A percentile compares a stretch with the other conserved stretches of the same genome.
These are phyloP conservation scores for Leptopterna dolabrata DNA, from an alignment of 2,888 invertebrate genomes.

Conservation along the genomic window DNA sequence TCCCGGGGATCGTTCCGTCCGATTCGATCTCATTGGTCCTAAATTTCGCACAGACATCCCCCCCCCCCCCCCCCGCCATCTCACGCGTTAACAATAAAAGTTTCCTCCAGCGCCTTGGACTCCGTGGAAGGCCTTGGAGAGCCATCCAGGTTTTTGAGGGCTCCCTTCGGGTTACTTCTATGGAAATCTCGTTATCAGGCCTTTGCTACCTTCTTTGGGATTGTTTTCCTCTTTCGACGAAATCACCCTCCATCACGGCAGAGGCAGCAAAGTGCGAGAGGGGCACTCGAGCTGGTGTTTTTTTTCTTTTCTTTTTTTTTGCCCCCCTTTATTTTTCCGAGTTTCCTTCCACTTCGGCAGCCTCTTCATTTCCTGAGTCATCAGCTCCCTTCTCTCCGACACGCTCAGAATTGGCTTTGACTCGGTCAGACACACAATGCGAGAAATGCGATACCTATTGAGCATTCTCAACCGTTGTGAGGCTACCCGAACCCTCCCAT, in stretches of 20 bases:
- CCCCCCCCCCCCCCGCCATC: background rate
- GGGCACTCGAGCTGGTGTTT: background rate
- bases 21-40: background rate
- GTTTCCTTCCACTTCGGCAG: background rate
- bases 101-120: background rate
- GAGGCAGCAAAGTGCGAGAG: background rate
- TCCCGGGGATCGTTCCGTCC: conserved; percentile 15
- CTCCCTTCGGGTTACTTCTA: conserved; percentile 19
- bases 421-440: background rate
- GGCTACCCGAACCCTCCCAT: too few species aligned
- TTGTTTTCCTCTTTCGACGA: background rate
- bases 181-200: conserved; percentile 29
- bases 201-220: background rate
- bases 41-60: background rate
- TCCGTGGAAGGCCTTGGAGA: background rate
- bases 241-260: background rate
- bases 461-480: too few species aligned
- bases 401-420: background rate
- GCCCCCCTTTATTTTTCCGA: background rate
- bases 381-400: background rate
- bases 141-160: background rate
- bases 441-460: too few species aligned
- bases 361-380: too few species aligned
- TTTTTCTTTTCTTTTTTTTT: background rate
- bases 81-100: conserved; percentile 38